Conservation (phyloP, 2,888 invertebrate genomes). For the Chydorus sphaericus region DNA sequence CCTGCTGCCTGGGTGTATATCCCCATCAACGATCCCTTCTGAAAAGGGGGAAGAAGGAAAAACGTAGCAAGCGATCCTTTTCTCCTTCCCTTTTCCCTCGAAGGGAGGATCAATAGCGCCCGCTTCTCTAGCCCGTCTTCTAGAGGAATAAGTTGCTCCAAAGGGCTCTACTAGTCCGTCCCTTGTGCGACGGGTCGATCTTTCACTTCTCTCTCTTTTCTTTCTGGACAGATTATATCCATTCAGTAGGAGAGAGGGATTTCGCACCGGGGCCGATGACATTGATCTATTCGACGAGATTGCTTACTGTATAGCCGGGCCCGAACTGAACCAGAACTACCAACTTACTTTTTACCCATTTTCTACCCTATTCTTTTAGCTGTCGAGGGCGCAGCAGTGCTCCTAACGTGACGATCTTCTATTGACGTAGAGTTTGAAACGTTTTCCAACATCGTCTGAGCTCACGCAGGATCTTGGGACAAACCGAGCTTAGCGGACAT, state of each 20-base stretch:
- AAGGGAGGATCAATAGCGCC: conserved; percentile 1
- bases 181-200: no score
- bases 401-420: no score
- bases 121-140: not conserved
- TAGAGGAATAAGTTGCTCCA: not conserved
- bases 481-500: no score
- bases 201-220: conserved; percentile 1
- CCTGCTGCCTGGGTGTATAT: not conserved
- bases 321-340: no score
- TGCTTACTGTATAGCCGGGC: no score
- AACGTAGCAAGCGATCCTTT: not conserved
- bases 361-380: no score
- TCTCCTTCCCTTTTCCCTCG: not conserved
- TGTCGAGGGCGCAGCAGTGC: no score
- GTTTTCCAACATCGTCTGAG: no score
- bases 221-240: not conserved
- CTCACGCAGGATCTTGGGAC: no score
- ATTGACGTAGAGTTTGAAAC: no score
- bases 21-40: conserved; percentile 1
- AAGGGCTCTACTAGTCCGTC: not conserved
- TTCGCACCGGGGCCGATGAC: not conserved
- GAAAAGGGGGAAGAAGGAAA: not conserved
- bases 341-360: no score
- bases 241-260: not conserved
- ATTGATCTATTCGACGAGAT: conserved; percentile 2